These are phyloP conservation scores for Hormaphis cornu DNA, from an alignment of 1,140 invertebrate species.

Conservation along the genomic window DNA sequence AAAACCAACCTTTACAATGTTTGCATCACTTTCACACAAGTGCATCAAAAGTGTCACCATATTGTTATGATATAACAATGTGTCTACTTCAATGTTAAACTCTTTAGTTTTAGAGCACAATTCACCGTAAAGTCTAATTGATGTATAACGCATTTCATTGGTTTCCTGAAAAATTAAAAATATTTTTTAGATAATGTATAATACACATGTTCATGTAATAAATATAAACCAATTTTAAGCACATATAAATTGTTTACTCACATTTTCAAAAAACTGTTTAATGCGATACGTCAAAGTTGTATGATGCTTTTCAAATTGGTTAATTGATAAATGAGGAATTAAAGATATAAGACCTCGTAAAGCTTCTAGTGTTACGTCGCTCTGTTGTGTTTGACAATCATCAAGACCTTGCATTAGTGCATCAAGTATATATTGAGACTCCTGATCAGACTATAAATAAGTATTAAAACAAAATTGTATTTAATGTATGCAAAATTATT, in stretches of 20 bases:
- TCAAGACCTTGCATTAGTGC: slow-evolving; percentile 19
- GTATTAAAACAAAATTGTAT: neutral
- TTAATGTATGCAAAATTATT: neutral
- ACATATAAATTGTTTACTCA: neutral
- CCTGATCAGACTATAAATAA: neutral
- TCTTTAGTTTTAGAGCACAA: neutral
- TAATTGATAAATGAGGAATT: slow-evolving; percentile 3
- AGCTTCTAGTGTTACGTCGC: slow-evolving; percentile 21
- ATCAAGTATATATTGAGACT: slow-evolving; percentile 16
- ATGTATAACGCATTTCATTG: slow-evolving; percentile 6
- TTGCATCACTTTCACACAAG: slow-evolving; percentile 7
- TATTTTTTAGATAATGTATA: neutral
- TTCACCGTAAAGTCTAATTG: slow-evolving; percentile 17
- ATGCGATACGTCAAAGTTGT: neutral
- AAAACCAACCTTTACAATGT: slow-evolving; percentile 17
- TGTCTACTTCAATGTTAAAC: neutral
- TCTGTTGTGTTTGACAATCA: slow-evolving; percentile 10
- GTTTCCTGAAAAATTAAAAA: neutral
- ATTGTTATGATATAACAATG: neutral
- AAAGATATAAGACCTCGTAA: slow-evolving; percentile 23
- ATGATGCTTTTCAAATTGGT: slow-evolving; percentile 22
- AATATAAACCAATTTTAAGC: neutral
- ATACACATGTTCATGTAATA: neutral
- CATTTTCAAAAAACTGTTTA: slow-evolving; percentile 28
- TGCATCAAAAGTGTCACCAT: slow-evolving; percentile 16